Evolutionary conservation across 2,888 invertebrate genomes (phyloP), one percentile per base, ranked within the genome.

Genomic region (Orthonychiurus folsomi): DNA sequence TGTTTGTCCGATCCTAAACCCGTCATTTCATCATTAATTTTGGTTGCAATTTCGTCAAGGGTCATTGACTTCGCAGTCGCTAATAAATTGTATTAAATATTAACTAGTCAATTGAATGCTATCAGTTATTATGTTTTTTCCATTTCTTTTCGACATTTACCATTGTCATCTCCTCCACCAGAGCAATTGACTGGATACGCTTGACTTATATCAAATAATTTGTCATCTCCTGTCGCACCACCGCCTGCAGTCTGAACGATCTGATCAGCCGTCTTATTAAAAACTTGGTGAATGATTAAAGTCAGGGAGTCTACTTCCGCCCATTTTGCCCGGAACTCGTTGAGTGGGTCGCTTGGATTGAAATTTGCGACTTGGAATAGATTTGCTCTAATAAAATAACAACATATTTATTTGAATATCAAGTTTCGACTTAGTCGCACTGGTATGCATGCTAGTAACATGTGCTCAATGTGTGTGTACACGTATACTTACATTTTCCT

Each of bases 401-500:
- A 37, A 9, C 15, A 37, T 5, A 15, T 37, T 37, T 37, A 37
- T 9, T 37, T 37, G 5, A 37, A 37, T 37, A 9, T 37, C 37
- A 37, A 37, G 5, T n/a, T n/a, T n/a, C n/a, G n/a, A n/a, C n/a
- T n/a, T n/a, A n/a, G n/a, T n/a, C n/a, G n/a, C n/a, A n/a, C 20
- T 5, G 23, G 23, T 23, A 12, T 5, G 53, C 53, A 53, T 23
- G 23, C 9, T 53, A 12, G 9, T 12, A 20, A 53, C n/a, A n/a
- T n/a, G n/a, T n/a, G n/a, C 20, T 23, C 23, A 23, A 20, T 53
- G 23, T n/a, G n/a, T n/a, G n/a, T n/a, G n/a, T n/a, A n/a, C n/a
- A n/a, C n/a, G n/a, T n/a, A n/a, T n/a, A 23, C 56, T 25, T 61
- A 64, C 64, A 61, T 27, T 23, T 61, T 64, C n/a, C 61, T 61